phyloP scores from a whole-genome alignment of 2,797 vertebrate species.

The Anabas testudineus region DNA sequence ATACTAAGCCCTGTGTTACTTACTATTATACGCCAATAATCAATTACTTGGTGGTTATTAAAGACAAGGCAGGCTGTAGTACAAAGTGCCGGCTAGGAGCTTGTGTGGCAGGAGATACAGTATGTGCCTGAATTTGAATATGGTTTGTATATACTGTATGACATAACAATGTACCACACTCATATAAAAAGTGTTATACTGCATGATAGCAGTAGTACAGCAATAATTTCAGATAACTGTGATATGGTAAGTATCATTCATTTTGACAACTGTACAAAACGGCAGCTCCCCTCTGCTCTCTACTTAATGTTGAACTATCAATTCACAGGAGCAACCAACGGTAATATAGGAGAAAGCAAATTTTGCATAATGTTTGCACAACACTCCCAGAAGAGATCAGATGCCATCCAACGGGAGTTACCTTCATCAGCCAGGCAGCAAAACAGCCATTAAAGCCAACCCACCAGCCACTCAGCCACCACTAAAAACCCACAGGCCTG shows the following conservation, averaged over 20 bases:
- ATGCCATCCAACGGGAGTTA: conserved; percentile 62
- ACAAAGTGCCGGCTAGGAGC: conserved; percentile 7
- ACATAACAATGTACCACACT: background rate
- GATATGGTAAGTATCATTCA: background rate
- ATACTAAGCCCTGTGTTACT: background rate
- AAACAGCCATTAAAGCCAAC: conserved; percentile 62
- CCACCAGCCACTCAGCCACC: conserved; percentile 30
- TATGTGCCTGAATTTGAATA: conserved; percentile 15
- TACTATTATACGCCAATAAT: conserved; percentile 8
- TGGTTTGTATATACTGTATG: conserved; percentile 12
- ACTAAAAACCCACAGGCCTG: conserved; percentile 74
- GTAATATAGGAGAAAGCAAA: conserved; percentile 52
- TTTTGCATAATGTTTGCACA: conserved; percentile 75
- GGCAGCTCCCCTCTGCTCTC: conserved; percentile 6
- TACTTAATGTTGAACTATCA: conserved; percentile 16
- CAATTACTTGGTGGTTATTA: conserved; percentile 10
- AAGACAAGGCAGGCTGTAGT: conserved; percentile 1
- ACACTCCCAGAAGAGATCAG: conserved; percentile 58
- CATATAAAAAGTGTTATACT: background rate
- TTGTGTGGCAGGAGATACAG: conserved; percentile 10
- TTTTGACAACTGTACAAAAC: background rate
- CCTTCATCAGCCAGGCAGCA: conserved; percentile 62
- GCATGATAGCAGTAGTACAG: background rate
- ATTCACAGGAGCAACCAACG: conserved; percentile 23
- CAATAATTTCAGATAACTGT: background rate